Percentiles rank a stretch among this genome's conserved stretches.
phyloP scores from a whole-genome alignment of 1,140 invertebrate genomes.

The Diorhabda sublineata region DNA sequence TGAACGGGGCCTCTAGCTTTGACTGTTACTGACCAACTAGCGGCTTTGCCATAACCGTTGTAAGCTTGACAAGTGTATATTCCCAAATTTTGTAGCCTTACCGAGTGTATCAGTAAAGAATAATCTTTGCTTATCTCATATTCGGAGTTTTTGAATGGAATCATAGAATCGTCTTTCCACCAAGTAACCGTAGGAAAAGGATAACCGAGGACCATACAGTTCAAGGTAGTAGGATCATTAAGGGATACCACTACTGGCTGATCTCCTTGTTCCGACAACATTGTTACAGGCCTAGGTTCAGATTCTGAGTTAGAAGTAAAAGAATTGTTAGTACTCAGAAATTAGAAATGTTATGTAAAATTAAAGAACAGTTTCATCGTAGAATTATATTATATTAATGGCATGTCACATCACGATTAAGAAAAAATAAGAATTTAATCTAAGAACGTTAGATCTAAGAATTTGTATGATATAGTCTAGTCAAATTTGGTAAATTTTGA shows the following conservation, averaged over 20 bases:
- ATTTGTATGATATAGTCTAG: no score
- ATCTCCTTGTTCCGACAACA: conserved; percentile 43
- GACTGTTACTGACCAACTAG: conserved; percentile 68
- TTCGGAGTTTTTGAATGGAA: conserved; percentile 63
- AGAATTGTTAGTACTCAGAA: conserved; percentile 16
- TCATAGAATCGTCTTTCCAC: conserved; percentile 72
- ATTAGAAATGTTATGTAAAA: neutral
- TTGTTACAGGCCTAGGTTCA: conserved; percentile 49
- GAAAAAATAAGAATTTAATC: no score
- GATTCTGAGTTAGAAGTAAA: conserved; percentile 48
- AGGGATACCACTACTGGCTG: conserved; percentile 60
- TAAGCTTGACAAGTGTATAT: conserved; percentile 85
- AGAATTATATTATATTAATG: no score
- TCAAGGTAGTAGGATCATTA: conserved; percentile 63
- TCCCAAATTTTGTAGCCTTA: conserved; percentile 69
- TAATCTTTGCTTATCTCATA: conserved; percentile 73
- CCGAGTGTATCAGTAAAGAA: conserved; percentile 66
- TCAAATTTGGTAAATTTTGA: no score
- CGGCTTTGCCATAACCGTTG: conserved; percentile 73
- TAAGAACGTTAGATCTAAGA: no score
- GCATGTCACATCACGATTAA: no score
- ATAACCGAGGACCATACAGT: conserved; percentile 79
- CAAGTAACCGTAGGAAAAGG: conserved; percentile 78
- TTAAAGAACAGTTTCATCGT: no score
- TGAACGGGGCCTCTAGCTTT: conserved; percentile 63